Evolutionary conservation across 2,797 vertebrate species (phyloP).

Genomic region (Scomberomorus guttatus): DNA sequence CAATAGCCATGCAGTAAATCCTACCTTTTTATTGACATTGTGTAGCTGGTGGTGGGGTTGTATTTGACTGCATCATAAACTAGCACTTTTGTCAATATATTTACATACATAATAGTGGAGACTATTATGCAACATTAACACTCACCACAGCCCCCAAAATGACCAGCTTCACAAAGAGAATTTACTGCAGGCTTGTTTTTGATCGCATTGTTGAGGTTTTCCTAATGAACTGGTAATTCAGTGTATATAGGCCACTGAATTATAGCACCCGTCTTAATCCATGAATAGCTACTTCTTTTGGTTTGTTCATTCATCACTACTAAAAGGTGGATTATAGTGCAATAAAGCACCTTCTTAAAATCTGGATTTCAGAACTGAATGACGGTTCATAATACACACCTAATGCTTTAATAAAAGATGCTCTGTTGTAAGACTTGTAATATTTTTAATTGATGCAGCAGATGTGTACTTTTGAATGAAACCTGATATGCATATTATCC

Average conservation of each 20-base stretch:
- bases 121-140: neutral
- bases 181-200: neutral
- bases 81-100: neutral
- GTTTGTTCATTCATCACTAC: constrained; percentile 4
- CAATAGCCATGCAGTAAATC: constrained; percentile 33
- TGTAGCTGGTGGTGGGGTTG: neutral
- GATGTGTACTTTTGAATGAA: constrained; percentile 24
- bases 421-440: constrained; percentile 1
- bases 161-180: neutral
- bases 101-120: neutral
- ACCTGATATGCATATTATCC: neutral
- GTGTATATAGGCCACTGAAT: constrained; percentile 11
- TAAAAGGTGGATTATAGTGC: constrained; percentile 27
- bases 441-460: constrained; percentile 5
- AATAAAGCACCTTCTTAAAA: neutral
- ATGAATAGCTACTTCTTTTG: constrained; percentile 5
- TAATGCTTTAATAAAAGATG: neutral
- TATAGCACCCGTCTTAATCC: neutral
- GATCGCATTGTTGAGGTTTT: neutral
- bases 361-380: constrained; percentile 7
- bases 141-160: neutral
- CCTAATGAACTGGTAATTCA: constrained; percentile 11
- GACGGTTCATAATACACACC: neutral
- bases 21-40: constrained; percentile 25
- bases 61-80: neutral